Conservation (phyloP, 2,888 invertebrate species). For the Sphaerophoria taeniata region DNA sequence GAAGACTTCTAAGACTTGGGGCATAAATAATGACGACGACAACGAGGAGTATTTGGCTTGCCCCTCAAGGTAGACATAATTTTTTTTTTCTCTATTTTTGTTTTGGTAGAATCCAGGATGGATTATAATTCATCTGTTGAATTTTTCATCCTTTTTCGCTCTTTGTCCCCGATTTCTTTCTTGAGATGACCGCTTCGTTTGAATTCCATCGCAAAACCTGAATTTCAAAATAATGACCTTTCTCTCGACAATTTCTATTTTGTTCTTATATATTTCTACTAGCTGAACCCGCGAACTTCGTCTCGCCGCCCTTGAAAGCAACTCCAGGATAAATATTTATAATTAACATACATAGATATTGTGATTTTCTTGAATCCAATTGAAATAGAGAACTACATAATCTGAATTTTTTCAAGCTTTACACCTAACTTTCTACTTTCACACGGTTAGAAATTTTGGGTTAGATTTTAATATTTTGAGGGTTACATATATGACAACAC, state of each 20-base stretch:
- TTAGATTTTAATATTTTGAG: no score
- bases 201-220: constrained; percentile 19
- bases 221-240: constrained; percentile 62
- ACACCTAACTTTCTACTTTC: no score
- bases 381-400: no score
- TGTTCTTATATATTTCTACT: constrained; percentile 31
- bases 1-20: not conserved
- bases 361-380: no score
- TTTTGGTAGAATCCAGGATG: constrained; percentile 4
- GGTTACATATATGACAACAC: no score
- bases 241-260: not conserved
- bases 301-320: no score
- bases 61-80: constrained; percentile 4
- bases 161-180: not conserved
- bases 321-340: no score
- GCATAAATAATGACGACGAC: constrained; percentile 60
- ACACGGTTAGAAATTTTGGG: no score
- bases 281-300: no score
- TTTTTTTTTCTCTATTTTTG: not conserved
- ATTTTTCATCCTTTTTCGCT: constrained; percentile 20
- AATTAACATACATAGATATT: no score
- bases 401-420: no score
- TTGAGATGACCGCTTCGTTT: not conserved
- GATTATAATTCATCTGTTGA: constrained; percentile 66
- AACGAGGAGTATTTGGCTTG: constrained; percentile 38